These are phyloP conservation scores for Gonioctena quinquepunctata DNA, from an alignment of 1,140 invertebrate species.

Conservation along the genomic window DNA sequence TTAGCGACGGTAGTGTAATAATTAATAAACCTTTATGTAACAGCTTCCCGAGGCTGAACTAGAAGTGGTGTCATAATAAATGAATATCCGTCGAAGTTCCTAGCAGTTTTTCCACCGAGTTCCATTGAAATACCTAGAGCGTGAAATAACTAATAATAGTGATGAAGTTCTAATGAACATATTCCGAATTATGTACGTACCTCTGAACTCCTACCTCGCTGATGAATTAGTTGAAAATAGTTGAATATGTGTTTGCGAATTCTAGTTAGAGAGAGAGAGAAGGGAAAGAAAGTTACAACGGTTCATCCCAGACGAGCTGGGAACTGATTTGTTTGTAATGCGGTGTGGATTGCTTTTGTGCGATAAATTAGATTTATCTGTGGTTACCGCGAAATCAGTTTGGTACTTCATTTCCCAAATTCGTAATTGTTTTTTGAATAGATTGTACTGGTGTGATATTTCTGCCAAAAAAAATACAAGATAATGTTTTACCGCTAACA, in stretches of 20 bases:
- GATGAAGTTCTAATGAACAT: background rate
- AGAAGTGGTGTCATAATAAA: too few species aligned
- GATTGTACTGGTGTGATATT: too few species aligned
- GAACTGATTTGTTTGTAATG: background rate
- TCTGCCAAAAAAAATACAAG: too few species aligned
- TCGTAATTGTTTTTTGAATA: too few species aligned
- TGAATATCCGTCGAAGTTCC: too few species aligned
- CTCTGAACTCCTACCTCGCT: background rate
- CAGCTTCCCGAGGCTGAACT: too few species aligned
- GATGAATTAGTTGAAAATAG: background rate
- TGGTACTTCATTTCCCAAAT: background rate
- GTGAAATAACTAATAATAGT: background rate
- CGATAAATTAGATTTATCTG: background rate
- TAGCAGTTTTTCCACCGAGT: too few species aligned
- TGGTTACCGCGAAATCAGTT: background rate
- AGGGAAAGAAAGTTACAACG: too few species aligned
- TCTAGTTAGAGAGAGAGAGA: too few species aligned
- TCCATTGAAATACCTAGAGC: background rate
- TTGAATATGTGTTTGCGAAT: background rate
- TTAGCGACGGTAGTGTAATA: too few species aligned
- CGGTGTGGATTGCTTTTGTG: background rate
- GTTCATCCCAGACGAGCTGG: background rate
- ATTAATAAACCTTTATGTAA: too few species aligned
- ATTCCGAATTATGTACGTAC: background rate
- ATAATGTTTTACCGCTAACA: too few species aligned